phyloP scores from a whole-genome alignment of 2,113 vertebrate species.

The Ginglymostoma cirratum region DNA sequence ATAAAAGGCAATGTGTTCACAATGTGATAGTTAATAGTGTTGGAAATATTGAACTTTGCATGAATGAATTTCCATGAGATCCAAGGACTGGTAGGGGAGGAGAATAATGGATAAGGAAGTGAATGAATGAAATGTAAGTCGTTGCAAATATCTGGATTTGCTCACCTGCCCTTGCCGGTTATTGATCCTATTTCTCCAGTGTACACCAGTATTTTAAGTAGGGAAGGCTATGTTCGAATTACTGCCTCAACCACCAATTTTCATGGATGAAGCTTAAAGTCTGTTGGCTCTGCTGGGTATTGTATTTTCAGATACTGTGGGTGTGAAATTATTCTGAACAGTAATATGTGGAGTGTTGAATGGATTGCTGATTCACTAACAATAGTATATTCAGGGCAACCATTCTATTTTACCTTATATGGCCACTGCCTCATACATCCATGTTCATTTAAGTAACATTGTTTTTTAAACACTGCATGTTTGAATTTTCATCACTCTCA shows the following conservation, averaged over 20 bases:
- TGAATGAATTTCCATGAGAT: background rate
- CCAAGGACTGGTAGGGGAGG: background rate
- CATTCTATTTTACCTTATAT: background rate
- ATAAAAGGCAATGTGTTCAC: background rate
- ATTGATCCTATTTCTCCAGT: background rate
- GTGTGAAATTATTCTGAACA: background rate
- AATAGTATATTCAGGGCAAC: background rate
- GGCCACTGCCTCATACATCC: background rate
- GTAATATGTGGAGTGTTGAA: background rate
- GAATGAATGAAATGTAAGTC: background rate
- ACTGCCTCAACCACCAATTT: background rate
- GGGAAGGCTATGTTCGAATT: background rate
- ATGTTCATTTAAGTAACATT: background rate
- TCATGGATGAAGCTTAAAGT: background rate
- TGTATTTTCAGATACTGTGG: background rate
- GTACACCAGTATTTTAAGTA: background rate
- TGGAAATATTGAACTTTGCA: background rate
- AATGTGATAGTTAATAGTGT: background rate
- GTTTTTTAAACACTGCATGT: background rate
- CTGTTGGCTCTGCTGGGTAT: background rate
- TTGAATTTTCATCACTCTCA: background rate
- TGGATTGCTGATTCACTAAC: background rate
- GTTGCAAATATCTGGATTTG: background rate
- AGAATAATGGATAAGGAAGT: background rate
- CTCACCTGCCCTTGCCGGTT: background rate